phyloP scores from a whole-genome alignment of 2,797 vertebrate genomes.

The Phrynocephalus vlangalii region DNA sequence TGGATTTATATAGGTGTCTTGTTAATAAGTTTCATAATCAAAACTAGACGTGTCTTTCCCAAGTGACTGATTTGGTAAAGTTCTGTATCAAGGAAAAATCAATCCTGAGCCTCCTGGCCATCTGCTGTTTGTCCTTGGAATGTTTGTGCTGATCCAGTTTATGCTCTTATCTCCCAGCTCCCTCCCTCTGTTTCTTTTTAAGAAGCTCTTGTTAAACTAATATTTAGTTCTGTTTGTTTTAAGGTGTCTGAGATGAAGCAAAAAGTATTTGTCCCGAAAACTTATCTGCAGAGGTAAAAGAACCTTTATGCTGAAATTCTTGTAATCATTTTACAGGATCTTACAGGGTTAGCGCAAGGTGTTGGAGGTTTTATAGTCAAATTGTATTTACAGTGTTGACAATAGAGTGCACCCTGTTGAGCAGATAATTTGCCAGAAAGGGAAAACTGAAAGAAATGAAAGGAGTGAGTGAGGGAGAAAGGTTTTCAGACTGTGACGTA shows the following conservation, averaged over 20 bases:
- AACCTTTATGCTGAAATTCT: background rate
- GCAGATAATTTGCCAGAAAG: background rate
- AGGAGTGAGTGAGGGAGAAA: background rate
- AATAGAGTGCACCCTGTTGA: background rate
- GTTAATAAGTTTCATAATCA: too few species aligned
- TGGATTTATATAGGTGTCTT: too few species aligned
- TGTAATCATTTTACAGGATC: background rate
- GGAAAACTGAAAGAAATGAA: background rate
- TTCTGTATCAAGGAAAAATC: background rate
- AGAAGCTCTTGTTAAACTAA: background rate
- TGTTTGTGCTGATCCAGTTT: background rate
- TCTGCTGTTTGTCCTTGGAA: background rate
- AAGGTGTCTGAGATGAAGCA: constrained; percentile 68
- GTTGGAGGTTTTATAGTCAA: too few species aligned
- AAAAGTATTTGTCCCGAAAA: constrained; percentile 40
- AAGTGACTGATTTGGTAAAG: background rate
- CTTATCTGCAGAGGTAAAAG: constrained; percentile 13
- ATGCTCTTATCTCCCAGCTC: background rate
- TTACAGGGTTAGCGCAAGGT: too few species aligned
- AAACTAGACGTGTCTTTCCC: too few species aligned
- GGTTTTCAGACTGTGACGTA: background rate
- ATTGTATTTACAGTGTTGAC: background rate
- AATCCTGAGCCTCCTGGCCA: background rate
- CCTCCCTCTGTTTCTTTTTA: background rate
- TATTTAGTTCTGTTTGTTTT: constrained; percentile 10